Base-by-base conservation (phyloP, 2,888 invertebrate species). In the Drosophila meridiana region DNA sequence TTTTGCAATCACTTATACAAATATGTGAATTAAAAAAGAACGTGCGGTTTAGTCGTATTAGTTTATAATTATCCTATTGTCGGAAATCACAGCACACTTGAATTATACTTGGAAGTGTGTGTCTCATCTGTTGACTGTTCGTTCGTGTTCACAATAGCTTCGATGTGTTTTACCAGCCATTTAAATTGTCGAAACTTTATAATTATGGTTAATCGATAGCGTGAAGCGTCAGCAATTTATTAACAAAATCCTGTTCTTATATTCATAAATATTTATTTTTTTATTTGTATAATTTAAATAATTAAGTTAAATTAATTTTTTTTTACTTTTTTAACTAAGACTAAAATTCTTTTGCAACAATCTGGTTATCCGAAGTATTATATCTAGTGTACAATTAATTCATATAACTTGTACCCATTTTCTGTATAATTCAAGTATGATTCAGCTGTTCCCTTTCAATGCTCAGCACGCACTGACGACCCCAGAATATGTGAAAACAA, bases 381-480 rank as follows among this genome's bases (percentile, higher is more conserved):
- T 38, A 26, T 28, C 13, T 62, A 28, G 28, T 28, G 13, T 11
- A 36, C 7, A 47, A 20, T 9, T 47, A 32, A 8, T 32, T 2
- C 6, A 6, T 36, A 20, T 61, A 8, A 38, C 14, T 47, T 28
- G 3, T 47, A 28, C 47, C 3, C 3, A 47, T 47, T 13, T 28
- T 28, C 7, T 47, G 14, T 13, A 47, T 47, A 3, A 28, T 28
- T 48, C 7, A 14, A 13, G 11, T 38, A 3, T 11, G 42, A 14
- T 30, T 61, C 60, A 42, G 26, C 61, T 52, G 65, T 38, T n/a
- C 26, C 32, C 40, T 52, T 47, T 38, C 11, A 53, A 61, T 56
- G 45, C 26, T 47, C 26, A 55, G 56, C 45, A 40, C 52, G 57
- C 28, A 73, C 66, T 61, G 75, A 14, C 58, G 45, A 75, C 36